These are phyloP conservation scores for Peromyscus aztecus DNA, from an alignment of 2,797 vertebrate species.

Conservation along the genomic window DNA sequence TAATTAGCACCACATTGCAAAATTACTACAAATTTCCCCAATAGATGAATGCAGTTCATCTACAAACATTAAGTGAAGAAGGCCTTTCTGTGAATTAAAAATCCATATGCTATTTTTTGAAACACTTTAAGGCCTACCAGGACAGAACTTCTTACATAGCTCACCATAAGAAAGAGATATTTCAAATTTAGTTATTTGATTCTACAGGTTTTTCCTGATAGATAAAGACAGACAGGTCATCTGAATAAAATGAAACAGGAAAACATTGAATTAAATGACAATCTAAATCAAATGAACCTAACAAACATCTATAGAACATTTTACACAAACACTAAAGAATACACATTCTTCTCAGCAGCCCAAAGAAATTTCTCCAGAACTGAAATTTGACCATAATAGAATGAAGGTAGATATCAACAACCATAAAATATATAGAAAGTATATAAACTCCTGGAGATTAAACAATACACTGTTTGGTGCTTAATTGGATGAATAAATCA, in stretches of 20 bases:
- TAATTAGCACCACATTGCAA: not conserved
- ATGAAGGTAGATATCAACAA: not conserved
- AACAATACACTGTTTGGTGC: too few species aligned
- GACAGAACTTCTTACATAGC: not conserved
- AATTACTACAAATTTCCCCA: not conserved
- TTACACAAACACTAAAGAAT: not conserved
- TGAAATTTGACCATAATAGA: not conserved
- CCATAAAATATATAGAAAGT: not conserved
- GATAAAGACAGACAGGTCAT: not conserved
- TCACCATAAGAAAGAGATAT: not conserved
- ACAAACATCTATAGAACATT: not conserved
- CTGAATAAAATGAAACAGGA: not conserved
- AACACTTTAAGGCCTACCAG: not conserved
- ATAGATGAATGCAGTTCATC: not conserved
- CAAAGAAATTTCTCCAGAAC: not conserved
- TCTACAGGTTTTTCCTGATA: not conserved
- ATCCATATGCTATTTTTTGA: not conserved
- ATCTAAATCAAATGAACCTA: not conserved
- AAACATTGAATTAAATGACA: not conserved
- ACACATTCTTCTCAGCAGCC: not conserved
- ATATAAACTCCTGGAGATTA: not conserved
- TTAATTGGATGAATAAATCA: not conserved
- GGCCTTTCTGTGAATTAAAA: slow-evolving; percentile 7
- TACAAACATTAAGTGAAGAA: not conserved
- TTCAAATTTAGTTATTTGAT: not conserved